Percentiles rank a stretch among this genome's conserved stretches.
Evolutionary conservation across 2,797 vertebrate genomes (phyloP).

Genomic region (Parotocinclus haroldoi): DNA sequence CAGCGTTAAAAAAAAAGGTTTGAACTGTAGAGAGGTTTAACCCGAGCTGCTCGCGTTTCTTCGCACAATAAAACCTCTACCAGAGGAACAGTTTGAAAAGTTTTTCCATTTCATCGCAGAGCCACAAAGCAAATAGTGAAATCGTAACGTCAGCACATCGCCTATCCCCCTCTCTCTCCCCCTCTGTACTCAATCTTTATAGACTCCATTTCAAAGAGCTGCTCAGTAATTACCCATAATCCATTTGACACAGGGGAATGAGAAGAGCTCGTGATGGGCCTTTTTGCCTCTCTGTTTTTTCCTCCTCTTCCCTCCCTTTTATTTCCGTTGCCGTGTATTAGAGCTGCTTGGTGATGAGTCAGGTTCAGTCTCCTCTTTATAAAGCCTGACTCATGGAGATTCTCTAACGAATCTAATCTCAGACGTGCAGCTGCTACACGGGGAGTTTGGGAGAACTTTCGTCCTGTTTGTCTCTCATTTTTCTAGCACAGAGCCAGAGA

Average conservation of each 20-base stretch:
- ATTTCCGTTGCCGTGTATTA: conserved; percentile 2
- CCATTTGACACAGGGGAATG: conserved; percentile 46
- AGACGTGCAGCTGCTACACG: too few relatives aligned
- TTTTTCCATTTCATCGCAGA: conserved; percentile 16
- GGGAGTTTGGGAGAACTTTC: too few relatives aligned
- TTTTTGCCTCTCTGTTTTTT: conserved; percentile 17
- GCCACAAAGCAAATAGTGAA: conserved; percentile 15
- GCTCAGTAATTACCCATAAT: conserved; percentile 50
- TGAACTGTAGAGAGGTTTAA: too few relatives aligned
- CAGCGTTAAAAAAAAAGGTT: too few relatives aligned
- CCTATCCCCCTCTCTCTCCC: too few relatives aligned
- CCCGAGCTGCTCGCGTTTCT: not conserved
- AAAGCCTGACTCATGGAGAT: not conserved
- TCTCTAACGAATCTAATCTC: too few relatives aligned
- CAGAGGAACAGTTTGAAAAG: conserved; percentile 12
- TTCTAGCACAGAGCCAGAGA: too few relatives aligned
- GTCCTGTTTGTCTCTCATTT: too few relatives aligned
- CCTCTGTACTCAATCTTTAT: conserved; percentile 38
- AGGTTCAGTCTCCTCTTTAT: conserved; percentile 7
- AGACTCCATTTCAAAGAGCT: conserved; percentile 52
- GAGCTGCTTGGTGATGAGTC: conserved; percentile 21
- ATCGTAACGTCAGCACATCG: conserved; percentile 50
- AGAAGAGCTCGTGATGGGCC: conserved; percentile 22
- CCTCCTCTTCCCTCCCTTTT: conserved; percentile 12
- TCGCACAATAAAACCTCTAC: not conserved